Evolutionary conservation across 2,797 vertebrate species (phyloP), one percentile per base, ranked within the genome.

Genomic region (Holocentrus rufus): DNA sequence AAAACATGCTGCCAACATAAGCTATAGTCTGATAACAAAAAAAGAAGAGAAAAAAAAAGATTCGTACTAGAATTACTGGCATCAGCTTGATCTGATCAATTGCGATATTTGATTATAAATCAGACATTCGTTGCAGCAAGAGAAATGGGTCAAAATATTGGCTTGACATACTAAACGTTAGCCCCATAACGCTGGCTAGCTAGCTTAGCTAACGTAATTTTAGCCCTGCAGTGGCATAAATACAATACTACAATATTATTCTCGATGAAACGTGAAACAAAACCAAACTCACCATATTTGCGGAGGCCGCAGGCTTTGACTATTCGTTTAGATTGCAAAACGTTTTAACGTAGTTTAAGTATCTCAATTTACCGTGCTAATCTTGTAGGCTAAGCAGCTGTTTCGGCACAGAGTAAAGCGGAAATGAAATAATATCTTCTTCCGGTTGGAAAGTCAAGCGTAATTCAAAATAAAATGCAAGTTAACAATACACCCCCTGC

Each of bases 271-370:
- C 2, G 0, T 18, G 3, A 74, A 74, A 64, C 1, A 57, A 64
- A 68, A 22, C 42, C 15, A 23, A 1, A 17, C 84, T 88, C 79
- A 93, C 92, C 92, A 93, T 93, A 10, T 83, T 82, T 71, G 34
- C 57, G 14, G 17, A 70, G 59, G 65, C 22, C 50, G 23, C 46
- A 36, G 53, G 68, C 3, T 8, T 8, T 39, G 15, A 18, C 4
- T 58, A 7, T 20, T 30, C 23, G 27, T 9, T 3, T 1, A 1
- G 3, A 20, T 55, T 34, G 5, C 1, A 72, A 76, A 89, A 76
- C 1, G 30, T 61, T 66, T 42, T 69, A 27, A 13, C 22, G 22
- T 7, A 36, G 3, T 54, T 70, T 65, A 47, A 6, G n/a, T 4
- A 30, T 65, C 56, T 61, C n/a, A 44, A 65, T 1, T 6, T 7